phyloP scores from a whole-genome alignment of 2,888 invertebrate species.

The Listrodromus nycthemerus region DNA sequence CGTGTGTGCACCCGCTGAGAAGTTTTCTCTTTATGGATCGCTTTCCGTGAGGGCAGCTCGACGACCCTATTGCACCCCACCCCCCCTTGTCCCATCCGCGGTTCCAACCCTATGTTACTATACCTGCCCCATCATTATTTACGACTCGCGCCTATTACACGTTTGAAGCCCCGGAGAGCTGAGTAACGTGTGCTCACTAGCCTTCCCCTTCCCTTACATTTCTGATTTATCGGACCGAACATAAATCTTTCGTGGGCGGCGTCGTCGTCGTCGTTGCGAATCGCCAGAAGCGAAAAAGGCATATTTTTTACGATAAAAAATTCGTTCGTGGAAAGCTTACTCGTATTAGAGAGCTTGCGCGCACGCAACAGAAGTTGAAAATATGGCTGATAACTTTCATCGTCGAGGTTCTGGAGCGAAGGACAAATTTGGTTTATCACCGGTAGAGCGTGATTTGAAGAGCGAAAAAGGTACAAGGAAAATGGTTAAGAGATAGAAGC shows the following conservation, averaged over 20 bases:
- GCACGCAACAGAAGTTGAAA: not conserved
- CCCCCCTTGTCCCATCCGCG: not conserved
- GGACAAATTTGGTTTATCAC: not conserved
- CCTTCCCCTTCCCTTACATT: conserved; percentile 56
- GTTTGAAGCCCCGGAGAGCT: conserved; percentile 44
- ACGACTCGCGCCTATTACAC: conserved; percentile 61
- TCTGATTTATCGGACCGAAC: conserved; percentile 68
- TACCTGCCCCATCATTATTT: conserved; percentile 50
- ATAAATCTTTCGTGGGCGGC: conserved; percentile 41
- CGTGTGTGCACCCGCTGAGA: conserved; percentile 37
- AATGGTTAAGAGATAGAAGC: conserved; percentile 10
- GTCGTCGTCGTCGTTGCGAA: conserved; percentile 32
- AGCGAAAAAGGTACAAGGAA: not conserved
- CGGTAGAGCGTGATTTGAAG: not conserved
- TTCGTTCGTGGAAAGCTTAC: conserved; percentile 18
- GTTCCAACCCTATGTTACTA: conserved; percentile 20
- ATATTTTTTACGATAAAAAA: conserved; percentile 41
- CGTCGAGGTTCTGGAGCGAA: not conserved
- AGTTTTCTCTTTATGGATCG: conserved; percentile 68
- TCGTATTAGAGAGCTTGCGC: not conserved
- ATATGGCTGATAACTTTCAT: not conserved
- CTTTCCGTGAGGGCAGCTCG: conserved; percentile 40
- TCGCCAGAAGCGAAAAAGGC: conserved; percentile 33
- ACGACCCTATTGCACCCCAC: not conserved
- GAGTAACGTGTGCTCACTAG: conserved; percentile 63